Conservation (phyloP, 2,797 vertebrate species). For the Petrocephalus sullivani region DNA sequence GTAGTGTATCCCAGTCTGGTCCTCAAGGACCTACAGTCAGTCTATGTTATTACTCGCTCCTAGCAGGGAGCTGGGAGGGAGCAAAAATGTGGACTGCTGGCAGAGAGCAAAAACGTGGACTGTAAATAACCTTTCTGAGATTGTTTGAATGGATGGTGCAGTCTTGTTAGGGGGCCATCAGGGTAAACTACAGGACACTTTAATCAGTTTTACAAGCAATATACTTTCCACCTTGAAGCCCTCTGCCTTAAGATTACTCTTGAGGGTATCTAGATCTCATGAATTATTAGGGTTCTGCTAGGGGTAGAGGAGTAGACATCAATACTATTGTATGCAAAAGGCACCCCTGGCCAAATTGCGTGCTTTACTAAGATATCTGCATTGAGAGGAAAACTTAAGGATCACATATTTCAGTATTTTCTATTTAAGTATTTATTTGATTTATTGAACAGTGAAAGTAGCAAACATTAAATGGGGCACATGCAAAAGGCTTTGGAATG, state of each 20-base stretch:
- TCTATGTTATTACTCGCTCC: neutral
- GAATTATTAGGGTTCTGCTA: no score
- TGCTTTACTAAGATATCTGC: neutral
- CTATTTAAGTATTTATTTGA: neutral
- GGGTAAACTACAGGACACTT: neutral
- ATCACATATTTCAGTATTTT: neutral
- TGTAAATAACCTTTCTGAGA: neutral
- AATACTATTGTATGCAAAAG: neutral
- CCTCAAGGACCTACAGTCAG: neutral
- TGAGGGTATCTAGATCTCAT: no score
- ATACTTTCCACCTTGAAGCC: neutral
- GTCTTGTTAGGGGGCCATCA: neutral
- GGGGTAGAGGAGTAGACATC: no score
- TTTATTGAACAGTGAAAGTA: neutral
- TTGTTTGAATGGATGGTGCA: neutral
- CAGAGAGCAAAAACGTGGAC: neutral
- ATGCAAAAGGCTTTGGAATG: neutral
- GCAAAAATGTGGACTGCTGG: neutral
- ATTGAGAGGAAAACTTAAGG: neutral
- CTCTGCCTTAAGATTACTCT: neutral
- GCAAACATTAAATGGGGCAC: neutral
- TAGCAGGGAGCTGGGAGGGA: neutral
- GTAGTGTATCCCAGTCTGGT: neutral
- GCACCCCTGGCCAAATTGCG: neutral
- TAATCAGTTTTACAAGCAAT: neutral